phyloP scores from a whole-genome alignment of 2,888 invertebrate species.

The Diabrotica balteata region DNA sequence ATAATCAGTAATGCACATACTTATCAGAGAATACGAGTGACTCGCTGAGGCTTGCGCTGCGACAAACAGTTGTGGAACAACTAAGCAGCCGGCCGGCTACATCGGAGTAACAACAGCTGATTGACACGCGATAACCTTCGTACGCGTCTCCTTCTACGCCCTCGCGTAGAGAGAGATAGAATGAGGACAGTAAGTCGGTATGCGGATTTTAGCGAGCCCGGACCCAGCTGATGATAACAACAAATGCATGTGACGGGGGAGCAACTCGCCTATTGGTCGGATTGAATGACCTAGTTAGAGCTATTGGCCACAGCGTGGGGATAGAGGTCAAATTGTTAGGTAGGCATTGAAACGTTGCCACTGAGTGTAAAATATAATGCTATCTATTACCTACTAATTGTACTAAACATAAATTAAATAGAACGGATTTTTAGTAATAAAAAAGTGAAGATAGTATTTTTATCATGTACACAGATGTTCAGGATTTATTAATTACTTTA shows the following conservation, averaged over 20 bases:
- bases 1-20: slow-evolving; percentile 58
- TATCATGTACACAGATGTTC: no score
- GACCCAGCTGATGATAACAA: slow-evolving; percentile 74
- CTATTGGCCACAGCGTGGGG: slow-evolving; percentile 58
- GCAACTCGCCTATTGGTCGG: slow-evolving; percentile 59
- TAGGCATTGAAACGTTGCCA: slow-evolving; percentile 21
- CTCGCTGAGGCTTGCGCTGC: slow-evolving; percentile 44
- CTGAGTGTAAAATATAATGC: background rate
- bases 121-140: slow-evolving; percentile 29
- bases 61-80: slow-evolving; percentile 55
- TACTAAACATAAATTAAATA: no score
- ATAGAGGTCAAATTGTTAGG: slow-evolving; percentile 53
- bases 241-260: slow-evolving; percentile 69
- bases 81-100: slow-evolving; percentile 57
- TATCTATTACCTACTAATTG: no score
- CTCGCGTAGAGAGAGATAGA: slow-evolving; percentile 2
- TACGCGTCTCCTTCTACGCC: slow-evolving; percentile 6
- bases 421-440: no score
- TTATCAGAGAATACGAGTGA: slow-evolving; percentile 40
- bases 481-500: no score
- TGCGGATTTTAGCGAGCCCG: slow-evolving; percentile 50
- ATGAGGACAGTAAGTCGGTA: slow-evolving; percentile 10
- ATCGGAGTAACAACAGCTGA: slow-evolving; percentile 57
- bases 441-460: no score
- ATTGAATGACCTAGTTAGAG: slow-evolving; percentile 66